Conservation (phyloP, 2,797 vertebrate genomes). For the Enteromius unitaeniatus region DNA sequence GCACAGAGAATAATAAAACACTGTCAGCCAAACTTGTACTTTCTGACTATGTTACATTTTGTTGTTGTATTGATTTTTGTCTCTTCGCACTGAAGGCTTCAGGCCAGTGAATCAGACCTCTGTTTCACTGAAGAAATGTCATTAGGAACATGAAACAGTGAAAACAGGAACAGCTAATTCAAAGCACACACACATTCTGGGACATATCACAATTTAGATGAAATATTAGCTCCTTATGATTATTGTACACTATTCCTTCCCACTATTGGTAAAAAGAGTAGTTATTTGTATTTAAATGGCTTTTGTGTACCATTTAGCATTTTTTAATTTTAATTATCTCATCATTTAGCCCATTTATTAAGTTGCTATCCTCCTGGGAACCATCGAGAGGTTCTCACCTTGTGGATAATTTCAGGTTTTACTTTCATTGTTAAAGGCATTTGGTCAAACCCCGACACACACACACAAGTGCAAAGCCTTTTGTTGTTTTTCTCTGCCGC, state of each 20-base stretch:
- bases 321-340: neutral
- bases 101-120: constrained; percentile 48
- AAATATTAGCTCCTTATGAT: neutral
- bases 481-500: constrained; percentile 7
- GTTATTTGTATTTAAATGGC: neutral
- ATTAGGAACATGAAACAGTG: neutral
- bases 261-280: neutral
- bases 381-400: neutral
- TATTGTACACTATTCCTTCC: neutral
- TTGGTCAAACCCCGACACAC: neutral
- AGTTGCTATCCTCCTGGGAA: neutral
- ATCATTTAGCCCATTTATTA: neutral
- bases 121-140: constrained; percentile 25
- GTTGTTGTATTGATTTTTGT: constrained; percentile 70
- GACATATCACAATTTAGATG: neutral
- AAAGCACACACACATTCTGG: neutral
- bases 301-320: neutral
- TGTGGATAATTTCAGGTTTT: neutral
- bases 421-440: neutral
- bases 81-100: constrained; percentile 62
- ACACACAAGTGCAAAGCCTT: neutral
- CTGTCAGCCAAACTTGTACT: constrained; percentile 57
- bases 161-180: neutral
- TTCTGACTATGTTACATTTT: constrained; percentile 56
- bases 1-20: constrained; percentile 63